A percentile compares a stretch with the other conserved stretches of the same genome.
These are phyloP conservation scores for Pachliopta kotzebuea DNA, from an alignment of 2,888 invertebrate species.

Conservation along the genomic window DNA sequence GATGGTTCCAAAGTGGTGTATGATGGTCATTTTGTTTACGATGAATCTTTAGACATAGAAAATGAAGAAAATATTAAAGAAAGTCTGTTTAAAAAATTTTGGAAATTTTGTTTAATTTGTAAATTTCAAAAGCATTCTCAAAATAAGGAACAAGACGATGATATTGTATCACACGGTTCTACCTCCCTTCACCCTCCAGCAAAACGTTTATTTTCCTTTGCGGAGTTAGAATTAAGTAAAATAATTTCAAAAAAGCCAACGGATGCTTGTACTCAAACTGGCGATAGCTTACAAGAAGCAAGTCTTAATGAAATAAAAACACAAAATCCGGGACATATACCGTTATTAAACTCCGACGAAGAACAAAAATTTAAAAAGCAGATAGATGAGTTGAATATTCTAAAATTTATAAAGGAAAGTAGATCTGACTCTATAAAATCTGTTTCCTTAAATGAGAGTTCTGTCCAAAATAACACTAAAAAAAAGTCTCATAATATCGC, in stretches of 20 bases:
- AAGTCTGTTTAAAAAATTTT: slow-evolving; percentile 30
- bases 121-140: slow-evolving; percentile 35
- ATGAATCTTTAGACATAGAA: slow-evolving; percentile 34
- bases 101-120: slow-evolving; percentile 31
- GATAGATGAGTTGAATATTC: slow-evolving; percentile 48
- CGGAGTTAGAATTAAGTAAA: slow-evolving; percentile 54
- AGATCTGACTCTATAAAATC: slow-evolving; percentile 37
- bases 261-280: slow-evolving; percentile 59
- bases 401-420: slow-evolving; percentile 48
- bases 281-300: slow-evolving; percentile 52
- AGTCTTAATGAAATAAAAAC: slow-evolving; percentile 24
- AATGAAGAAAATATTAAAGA: slow-evolving; percentile 17
- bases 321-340: slow-evolving; percentile 9
- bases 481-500: slow-evolving; percentile 14
- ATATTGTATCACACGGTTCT: slow-evolving; percentile 13
- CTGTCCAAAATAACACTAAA: slow-evolving; percentile 15
- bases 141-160: slow-evolving; percentile 19
- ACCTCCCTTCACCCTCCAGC: slow-evolving; percentile 6
- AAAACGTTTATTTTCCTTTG: slow-evolving; percentile 47
- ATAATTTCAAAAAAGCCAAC: slow-evolving; percentile 33
- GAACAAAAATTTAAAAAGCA: slow-evolving; percentile 18
- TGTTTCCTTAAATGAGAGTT: slow-evolving; percentile 15
- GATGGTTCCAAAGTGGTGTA: slow-evolving; percentile 39
- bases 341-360: slow-evolving; percentile 1
- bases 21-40: slow-evolving; percentile 39